These are phyloP conservation scores for Arrhamphus sclerolepis DNA, from an alignment of 2,797 vertebrate genomes.

Conservation along the genomic window DNA sequence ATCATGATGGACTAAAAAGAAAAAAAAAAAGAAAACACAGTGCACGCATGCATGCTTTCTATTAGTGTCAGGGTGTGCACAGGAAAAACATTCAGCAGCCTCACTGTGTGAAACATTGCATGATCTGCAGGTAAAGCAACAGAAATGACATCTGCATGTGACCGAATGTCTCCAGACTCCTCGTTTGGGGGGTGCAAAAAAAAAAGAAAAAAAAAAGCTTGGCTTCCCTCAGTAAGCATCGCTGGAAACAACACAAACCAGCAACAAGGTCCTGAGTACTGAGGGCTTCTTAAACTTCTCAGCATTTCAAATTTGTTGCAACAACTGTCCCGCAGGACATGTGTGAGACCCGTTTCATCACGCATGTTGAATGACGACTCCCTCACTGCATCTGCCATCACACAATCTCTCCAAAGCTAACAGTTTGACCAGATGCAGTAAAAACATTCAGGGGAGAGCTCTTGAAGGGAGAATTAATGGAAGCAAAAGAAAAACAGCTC, in stretches of 20 bases:
- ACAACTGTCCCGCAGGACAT: conserved; percentile 65
- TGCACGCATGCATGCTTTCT: too few species aligned
- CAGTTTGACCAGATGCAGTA: conserved; percentile 71
- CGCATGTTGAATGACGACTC: conserved; percentile 67
- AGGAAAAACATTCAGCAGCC: too few species aligned
- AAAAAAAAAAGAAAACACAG: too few species aligned
- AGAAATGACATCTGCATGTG: too few species aligned
- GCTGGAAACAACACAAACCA: conserved; percentile 58
- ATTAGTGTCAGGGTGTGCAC: too few species aligned
- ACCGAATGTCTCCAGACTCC: too few species aligned
- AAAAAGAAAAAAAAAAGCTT: too few species aligned
- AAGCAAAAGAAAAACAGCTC: conserved; percentile 75
- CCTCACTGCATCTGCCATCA: conserved; percentile 70
- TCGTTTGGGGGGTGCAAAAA: too few species aligned
- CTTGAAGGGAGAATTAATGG: conserved; percentile 75
- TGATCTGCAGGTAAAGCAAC: too few species aligned
- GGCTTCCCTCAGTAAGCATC: conserved; percentile 19
- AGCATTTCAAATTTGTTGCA: conserved; percentile 68
- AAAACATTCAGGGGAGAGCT: conserved; percentile 69
- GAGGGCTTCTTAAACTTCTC: conserved; percentile 62
- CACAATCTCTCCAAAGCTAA: conserved; percentile 71
- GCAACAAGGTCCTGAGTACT: conserved; percentile 34
- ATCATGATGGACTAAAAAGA: too few species aligned
- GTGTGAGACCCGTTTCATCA: conserved; percentile 61
- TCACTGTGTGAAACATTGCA: too few species aligned